These are phyloP conservation scores for Micrasema longulum DNA, from an alignment of 1,140 invertebrate species.

Conservation along the genomic window DNA sequence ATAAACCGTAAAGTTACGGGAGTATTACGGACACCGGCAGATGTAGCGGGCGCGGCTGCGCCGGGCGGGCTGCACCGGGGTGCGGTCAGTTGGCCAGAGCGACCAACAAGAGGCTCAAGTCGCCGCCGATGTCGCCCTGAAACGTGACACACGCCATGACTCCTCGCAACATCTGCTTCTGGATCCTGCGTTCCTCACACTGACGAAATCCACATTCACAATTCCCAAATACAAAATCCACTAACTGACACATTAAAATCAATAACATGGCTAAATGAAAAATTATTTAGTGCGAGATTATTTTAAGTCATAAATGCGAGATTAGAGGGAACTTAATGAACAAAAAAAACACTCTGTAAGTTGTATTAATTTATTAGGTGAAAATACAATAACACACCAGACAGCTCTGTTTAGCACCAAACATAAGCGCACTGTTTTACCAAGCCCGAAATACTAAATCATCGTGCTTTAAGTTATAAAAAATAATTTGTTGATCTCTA, in stretches of 20 bases:
- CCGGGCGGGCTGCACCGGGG: too few species aligned
- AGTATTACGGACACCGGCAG: constrained; percentile 67
- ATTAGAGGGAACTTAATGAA: too few species aligned
- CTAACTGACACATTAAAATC: too few species aligned
- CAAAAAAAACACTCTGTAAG: constrained; percentile 7
- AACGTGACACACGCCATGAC: constrained; percentile 53
- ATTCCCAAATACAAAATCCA: too few species aligned
- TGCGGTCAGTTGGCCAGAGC: constrained; percentile 64
- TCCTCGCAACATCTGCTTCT: too few species aligned
- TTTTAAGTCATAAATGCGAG: too few species aligned
- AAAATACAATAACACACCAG: too few species aligned
- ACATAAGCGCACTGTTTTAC: constrained; percentile 20
- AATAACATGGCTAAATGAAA: too few species aligned
- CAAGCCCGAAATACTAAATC: constrained; percentile 20
- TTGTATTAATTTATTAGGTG: constrained; percentile 21
- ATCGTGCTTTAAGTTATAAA: constrained; percentile 24
- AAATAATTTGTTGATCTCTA: constrained; percentile 14
- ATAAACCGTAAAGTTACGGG: too few species aligned
- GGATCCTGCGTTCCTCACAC: too few species aligned
- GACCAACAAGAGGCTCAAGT: constrained; percentile 69
- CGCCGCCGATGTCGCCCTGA: constrained; percentile 68
- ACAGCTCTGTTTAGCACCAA: constrained; percentile 11
- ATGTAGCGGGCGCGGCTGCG: constrained; percentile 71
- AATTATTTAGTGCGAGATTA: too few species aligned
- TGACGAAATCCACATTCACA: too few species aligned